Evolutionary conservation across 2,888 invertebrate genomes (phyloP).

Genomic region (Agrochola lota): DNA sequence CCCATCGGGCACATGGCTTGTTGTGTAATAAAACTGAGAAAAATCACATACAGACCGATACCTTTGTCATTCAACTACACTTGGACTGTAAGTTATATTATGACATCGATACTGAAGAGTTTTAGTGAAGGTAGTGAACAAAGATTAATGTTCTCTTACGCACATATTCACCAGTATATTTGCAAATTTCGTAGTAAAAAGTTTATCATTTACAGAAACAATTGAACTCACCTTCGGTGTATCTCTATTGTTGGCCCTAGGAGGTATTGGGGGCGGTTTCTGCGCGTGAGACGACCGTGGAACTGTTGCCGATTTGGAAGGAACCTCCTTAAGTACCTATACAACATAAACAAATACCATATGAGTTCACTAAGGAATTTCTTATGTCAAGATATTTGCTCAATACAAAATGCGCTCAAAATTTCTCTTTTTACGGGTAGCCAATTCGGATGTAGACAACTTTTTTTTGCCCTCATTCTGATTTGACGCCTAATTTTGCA

Average conservation of each 20-base stretch:
- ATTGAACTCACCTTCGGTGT: constrained; percentile 71
- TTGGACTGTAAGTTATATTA: neutral
- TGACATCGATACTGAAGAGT: neutral
- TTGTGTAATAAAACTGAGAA: neutral
- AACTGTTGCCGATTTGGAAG: constrained; percentile 83
- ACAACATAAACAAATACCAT: constrained; percentile 39
- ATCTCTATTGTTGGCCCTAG: constrained; percentile 79
- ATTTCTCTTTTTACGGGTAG: too few relatives aligned
- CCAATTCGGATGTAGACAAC: too few relatives aligned
- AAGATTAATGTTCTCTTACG: neutral
- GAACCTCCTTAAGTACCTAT: constrained; percentile 78
- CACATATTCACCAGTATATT: neutral
- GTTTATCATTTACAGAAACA: neutral
- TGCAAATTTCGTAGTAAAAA: neutral
- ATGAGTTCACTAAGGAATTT: neutral
- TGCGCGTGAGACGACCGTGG: constrained; percentile 81
- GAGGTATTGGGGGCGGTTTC: constrained; percentile 86
- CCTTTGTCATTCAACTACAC: neutral
- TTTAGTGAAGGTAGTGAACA: neutral
- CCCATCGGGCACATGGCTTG: neutral
- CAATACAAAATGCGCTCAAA: neutral
- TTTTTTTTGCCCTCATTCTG: too few relatives aligned
- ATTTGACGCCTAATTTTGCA: too few relatives aligned
- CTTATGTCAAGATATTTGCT: neutral
- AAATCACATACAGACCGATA: neutral